Conservation (phyloP, 2,888 invertebrate species). For the Siphlonurus alternatus region DNA sequence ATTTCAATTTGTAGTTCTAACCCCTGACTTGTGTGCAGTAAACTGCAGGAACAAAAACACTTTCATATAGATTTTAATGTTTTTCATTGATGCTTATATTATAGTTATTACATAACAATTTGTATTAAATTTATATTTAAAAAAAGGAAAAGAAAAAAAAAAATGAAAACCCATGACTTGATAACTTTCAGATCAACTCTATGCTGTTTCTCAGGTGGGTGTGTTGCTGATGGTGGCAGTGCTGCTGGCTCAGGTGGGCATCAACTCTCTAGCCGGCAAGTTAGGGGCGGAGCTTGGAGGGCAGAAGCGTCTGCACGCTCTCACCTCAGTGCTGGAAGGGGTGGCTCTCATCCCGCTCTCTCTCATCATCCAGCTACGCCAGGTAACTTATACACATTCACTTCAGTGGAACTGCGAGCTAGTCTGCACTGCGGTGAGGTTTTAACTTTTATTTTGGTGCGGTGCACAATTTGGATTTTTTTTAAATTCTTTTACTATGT, state of each 20-base stretch:
- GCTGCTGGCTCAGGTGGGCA: constrained; percentile 15
- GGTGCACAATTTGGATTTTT: no score
- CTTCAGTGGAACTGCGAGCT: constrained; percentile 1
- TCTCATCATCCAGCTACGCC: constrained; percentile 25
- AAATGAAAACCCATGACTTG: no score
- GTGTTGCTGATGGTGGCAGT: constrained; percentile 12
- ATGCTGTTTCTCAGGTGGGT: constrained; percentile 4
- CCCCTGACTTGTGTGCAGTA: no score
- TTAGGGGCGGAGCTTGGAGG: constrained; percentile 35
- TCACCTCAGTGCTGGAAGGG: constrained; percentile 28
- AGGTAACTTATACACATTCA: constrained; percentile 21
- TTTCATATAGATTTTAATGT: no score
- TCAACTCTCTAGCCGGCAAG: constrained; percentile 19
- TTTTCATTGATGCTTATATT: no score
- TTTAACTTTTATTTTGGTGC: not conserved
- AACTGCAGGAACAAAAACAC: no score
- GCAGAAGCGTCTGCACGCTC: constrained; percentile 29
- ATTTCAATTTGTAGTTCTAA: no score
- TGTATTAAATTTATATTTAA: no score
- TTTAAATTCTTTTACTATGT: no score
- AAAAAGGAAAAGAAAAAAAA: no score
- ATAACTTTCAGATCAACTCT: no score
- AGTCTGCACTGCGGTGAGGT: not conserved
- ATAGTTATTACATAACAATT: no score
- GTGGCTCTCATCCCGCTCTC: constrained; percentile 28